Conservation (phyloP, 2,888 invertebrate genomes). For the Cremastinae sp. region DNA sequence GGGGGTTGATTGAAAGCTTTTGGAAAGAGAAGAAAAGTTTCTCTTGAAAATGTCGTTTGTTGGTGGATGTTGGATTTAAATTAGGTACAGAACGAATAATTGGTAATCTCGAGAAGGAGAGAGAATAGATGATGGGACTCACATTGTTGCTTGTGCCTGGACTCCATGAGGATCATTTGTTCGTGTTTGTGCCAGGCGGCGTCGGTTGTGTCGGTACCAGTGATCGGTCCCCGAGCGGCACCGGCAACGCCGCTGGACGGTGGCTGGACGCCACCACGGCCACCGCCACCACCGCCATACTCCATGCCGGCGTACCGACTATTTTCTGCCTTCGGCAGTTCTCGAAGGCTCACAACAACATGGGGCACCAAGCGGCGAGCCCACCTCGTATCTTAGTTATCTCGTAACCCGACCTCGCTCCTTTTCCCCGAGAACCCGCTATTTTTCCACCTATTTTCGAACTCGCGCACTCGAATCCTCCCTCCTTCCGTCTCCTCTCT, state of each 20-base stretch:
- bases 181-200: slow-evolving; percentile 80
- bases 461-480: neutral
- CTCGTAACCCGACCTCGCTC: slow-evolving; percentile 39
- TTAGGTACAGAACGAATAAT: too few relatives aligned
- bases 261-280: slow-evolving; percentile 76
- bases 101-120: neutral
- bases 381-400: slow-evolving; percentile 58
- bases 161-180: slow-evolving; percentile 80
- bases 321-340: slow-evolving; percentile 73
- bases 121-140: slow-evolving; percentile 65
- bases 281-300: slow-evolving; percentile 73
- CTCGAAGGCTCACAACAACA: slow-evolving; percentile 79
- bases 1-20: too few relatives aligned
- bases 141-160: slow-evolving; percentile 80
- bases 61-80: too few relatives aligned
- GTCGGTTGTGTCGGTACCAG: slow-evolving; percentile 79
- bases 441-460: neutral
- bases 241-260: slow-evolving; percentile 72
- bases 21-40: too few relatives aligned
- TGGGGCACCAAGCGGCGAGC: slow-evolving; percentile 70
- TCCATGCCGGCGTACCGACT: slow-evolving; percentile 78
- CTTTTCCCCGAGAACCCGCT: slow-evolving; percentile 16
- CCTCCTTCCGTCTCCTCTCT: too few relatives aligned
- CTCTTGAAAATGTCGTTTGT: too few relatives aligned
- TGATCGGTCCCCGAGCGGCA: slow-evolving; percentile 73